Evolutionary conservation across 2,113 vertebrate genomes (phyloP).

Genomic region (Callospermophilus lateralis): DNA sequence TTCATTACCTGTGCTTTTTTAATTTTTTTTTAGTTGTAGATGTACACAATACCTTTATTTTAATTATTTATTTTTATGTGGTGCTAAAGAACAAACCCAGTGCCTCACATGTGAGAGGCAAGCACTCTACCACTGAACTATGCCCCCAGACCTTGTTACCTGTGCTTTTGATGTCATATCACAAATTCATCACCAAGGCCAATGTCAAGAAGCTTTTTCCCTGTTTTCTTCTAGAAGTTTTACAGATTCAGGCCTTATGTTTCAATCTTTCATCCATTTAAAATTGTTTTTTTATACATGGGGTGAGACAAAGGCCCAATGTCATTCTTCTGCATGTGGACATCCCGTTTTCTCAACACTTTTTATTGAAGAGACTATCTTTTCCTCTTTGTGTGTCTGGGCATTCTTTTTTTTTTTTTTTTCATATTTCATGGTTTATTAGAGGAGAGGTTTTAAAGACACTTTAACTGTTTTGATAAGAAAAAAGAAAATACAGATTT

Average conservation of each 20-base stretch:
- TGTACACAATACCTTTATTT: too few species aligned
- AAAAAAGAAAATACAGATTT: slow-evolving; percentile 16
- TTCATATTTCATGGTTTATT: not conserved
- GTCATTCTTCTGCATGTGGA: not conserved
- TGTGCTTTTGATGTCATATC: not conserved
- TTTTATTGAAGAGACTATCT: not conserved
- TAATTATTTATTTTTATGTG: too few species aligned
- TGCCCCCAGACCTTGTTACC: not conserved
- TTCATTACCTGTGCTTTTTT: not conserved
- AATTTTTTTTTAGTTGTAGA: too few species aligned
- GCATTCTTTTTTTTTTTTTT: not conserved
- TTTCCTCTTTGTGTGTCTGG: not conserved
- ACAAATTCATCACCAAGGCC: not conserved
- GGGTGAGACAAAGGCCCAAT: not conserved
- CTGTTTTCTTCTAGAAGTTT: not conserved
- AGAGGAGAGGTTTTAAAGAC: slow-evolving; percentile 12
- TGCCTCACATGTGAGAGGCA: too few species aligned
- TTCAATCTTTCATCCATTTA: not conserved
- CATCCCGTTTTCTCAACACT: not conserved
- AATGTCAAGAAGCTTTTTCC: not conserved
- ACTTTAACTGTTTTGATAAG: slow-evolving; percentile 33
- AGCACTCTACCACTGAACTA: too few species aligned
- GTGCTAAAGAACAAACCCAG: too few species aligned
- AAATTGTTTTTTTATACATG: not conserved
- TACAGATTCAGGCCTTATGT: not conserved